Evolutionary conservation across 1,140 invertebrate species (phyloP), one percentile per base, ranked within the genome.

Genomic region (Agrilus planipennis): DNA sequence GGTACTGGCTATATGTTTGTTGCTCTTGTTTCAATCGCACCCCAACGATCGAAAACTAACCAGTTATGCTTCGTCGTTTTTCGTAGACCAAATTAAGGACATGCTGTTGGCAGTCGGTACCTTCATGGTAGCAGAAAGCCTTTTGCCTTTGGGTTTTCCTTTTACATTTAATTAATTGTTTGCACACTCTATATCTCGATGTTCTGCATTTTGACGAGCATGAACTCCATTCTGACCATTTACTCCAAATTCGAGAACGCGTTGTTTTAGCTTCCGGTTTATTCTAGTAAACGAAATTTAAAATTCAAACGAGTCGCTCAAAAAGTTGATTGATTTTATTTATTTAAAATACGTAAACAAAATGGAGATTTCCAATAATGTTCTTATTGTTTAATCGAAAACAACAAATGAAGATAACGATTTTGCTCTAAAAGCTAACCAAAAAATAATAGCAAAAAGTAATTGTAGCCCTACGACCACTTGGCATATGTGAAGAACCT

Each of bases 91-190:
- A 44, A 46, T 49, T 49, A 11, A 79, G 71, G 19, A 85, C 75
- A 75, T 78, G 84, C 30, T 69, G 71, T 55, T 89, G 78, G 58
- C 85, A 89, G 44, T 75, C 76, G 41, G 79, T 83, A 28, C 79
- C 80, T 51, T 84, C 79, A 2, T 78, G 69, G 55, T 86, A 89
- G 54, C 89, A 94, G 49, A 84, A 86, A 4, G 86, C 84, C 2
- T 79, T 81, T 60, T 93, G 49, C 79, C 44, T 76, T 72, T 45
- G 89, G 71, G 30, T 82, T 73, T 54, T 80, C 77, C 23, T 72
- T 76, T 57, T 47, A 39, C 89, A 93, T 42, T 82, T 65, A 11
- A 75, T 68, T 10, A 72, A 73, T 52, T 77, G 76, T 50, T 73
- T 76, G 57, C 89, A 92, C 56, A 75, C 73, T 57, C 86, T 67